Evolutionary conservation across 92 coral and sea anemone species (phyloP).

Genomic region (Porites divaricata): DNA sequence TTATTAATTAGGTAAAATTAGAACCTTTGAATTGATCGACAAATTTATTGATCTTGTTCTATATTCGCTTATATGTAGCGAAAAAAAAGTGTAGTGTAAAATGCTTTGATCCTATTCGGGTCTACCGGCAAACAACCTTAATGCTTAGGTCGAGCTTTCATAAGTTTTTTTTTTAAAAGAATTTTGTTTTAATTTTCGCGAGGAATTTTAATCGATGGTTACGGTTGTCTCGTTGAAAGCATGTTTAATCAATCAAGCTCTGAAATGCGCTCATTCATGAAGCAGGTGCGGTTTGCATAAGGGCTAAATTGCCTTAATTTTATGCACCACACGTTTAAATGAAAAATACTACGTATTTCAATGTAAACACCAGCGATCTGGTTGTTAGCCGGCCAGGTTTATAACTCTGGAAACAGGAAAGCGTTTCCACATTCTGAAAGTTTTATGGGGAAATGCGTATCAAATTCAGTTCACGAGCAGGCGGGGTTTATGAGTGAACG

Average conservation of each 20-base stretch:
- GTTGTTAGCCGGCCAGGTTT: too few relatives aligned
- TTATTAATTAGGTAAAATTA: background rate
- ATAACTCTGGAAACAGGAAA: background rate
- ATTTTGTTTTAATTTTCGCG: background rate
- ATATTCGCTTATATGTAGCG: background rate
- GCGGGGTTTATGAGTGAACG: background rate
- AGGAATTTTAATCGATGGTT: background rate
- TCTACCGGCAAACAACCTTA: background rate
- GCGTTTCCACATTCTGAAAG: background rate
- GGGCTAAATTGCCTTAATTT: constrained; percentile 15
- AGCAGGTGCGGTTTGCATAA: constrained; percentile 1
- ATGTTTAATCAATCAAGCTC: background rate
- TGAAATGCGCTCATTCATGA: background rate
- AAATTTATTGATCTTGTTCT: background rate
- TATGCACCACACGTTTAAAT: constrained; percentile 19
- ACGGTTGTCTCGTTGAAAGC: background rate
- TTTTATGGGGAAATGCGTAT: background rate
- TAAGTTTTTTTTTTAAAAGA: background rate
- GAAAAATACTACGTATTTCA: background rate
- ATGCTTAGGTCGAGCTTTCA: background rate
- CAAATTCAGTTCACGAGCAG: background rate
- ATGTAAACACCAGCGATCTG: background rate
- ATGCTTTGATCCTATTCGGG: background rate
- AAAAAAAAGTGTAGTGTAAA: background rate
- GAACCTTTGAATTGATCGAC: background rate